Evolutionary conservation across 2,113 vertebrate species (phyloP).

Genomic region (Euleptes europaea): DNA sequence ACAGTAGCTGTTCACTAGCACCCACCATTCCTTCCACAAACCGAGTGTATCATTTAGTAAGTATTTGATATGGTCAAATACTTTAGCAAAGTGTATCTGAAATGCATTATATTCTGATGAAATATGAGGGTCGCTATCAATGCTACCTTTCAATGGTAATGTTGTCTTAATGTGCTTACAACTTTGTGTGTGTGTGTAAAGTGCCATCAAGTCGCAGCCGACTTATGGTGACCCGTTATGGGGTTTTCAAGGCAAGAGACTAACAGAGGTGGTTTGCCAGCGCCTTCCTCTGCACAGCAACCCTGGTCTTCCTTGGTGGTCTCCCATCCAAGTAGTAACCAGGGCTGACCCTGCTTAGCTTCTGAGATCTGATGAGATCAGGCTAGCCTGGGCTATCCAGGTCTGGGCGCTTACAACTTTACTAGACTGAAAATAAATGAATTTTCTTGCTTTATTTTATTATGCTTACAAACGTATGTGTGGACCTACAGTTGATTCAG

Average conservation of each 20-base stretch:
- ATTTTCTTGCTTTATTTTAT: not conserved
- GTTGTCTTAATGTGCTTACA: not conserved
- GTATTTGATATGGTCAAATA: not conserved
- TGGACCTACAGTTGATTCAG: not conserved
- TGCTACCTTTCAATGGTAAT: not conserved
- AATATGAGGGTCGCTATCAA: not conserved
- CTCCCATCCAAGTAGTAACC: too few species aligned
- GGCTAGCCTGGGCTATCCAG: too few species aligned
- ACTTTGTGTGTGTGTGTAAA: too few species aligned
- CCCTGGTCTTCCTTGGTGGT: too few species aligned
- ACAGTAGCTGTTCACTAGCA: not conserved
- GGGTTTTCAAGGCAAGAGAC: too few species aligned
- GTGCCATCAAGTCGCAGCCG: too few species aligned
- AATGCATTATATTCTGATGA: not conserved
- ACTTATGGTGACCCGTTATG: too few species aligned
- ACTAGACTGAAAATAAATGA: not conserved
- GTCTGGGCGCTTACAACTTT: not conserved
- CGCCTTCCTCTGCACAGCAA: too few species aligned
- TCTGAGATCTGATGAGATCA: too few species aligned
- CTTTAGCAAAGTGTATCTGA: not conserved
- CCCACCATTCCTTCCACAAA: not conserved
- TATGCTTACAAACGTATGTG: not conserved
- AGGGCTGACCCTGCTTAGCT: too few species aligned
- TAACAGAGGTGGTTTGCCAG: too few species aligned
- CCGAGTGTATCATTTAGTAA: slow-evolving; percentile 30